Evolutionary conservation across 2,797 vertebrate genomes (phyloP), one percentile per base, ranked within the genome.

Genomic region (Tapera naevia): DNA sequence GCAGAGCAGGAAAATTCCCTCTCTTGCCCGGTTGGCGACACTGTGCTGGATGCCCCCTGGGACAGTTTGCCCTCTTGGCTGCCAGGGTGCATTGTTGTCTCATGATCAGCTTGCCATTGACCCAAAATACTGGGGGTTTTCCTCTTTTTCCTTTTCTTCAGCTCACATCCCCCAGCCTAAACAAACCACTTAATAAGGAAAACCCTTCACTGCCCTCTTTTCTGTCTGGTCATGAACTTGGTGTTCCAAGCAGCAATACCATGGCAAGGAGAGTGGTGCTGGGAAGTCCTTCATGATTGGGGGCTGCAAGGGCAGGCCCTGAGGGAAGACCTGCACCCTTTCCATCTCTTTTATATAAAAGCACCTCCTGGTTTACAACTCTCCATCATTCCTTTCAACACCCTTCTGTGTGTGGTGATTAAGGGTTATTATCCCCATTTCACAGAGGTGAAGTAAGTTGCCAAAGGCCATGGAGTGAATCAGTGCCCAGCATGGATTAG

Each of bases 371-470:
- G 43, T 75, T 93, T 81, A 56, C 11, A 91, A 70, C 37, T 85
- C 69, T 41, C 79, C 46, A 22, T 66, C 61, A 22, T 17, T 86
- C 69, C 73, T 79, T 54, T 58, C 58, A 93, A 53, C 39, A 70
- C 51, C 24, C 25, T 28, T 88, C 35, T 30, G 5, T 4, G 17
- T 53, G 82, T 66, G 39, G 39, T 88, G 73, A 95, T 94, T 88
- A 93, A 88, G 81, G 79, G 28, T 89, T 83, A 94, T 95, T 95
- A 95, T 92, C 80, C 35, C 70, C 75, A 84, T 93, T 95, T 91
- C 78, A 70, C 24, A 93, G 80, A 88, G 93, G 69, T 93, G 87
- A 97, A 95, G 80, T 79, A 94, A 90, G 30, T 83, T 91, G 92
- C 91, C 92, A 95, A 93, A 88, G 94, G 91, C 92, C 72, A 93